A percentile compares a stretch with the other conserved stretches of the same genome.
phyloP scores from a whole-genome alignment of 2,113 vertebrate species.

The Sebastes schlegelii region DNA sequence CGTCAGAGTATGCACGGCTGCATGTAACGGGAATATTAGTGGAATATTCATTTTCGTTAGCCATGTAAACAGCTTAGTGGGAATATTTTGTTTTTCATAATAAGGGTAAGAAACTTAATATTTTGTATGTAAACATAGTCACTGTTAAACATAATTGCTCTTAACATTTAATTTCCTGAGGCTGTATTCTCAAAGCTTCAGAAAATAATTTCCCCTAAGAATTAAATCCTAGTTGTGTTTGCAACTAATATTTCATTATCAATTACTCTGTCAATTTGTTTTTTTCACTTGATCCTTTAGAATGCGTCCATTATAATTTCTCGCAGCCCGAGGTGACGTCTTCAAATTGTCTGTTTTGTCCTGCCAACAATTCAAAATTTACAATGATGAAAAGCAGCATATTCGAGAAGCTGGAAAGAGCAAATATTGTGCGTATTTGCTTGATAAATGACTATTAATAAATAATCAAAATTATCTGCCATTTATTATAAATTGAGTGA shows the following conservation, averaged over 20 bases:
- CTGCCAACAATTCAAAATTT: not conserved
- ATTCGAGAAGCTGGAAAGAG: not conserved
- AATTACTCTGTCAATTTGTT: not conserved
- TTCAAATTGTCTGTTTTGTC: not conserved
- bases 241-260: not conserved
- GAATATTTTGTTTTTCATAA: no score
- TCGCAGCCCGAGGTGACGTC: not conserved
- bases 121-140: not conserved
- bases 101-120: no score
- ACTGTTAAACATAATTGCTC: not conserved
- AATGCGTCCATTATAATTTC: not conserved
- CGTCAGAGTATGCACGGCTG: no score
- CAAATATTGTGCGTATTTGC: not conserved
- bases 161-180: slow-evolving; percentile 11
- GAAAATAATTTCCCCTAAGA: not conserved
- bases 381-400: not conserved
- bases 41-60: no score
- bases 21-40: no score
- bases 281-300: slow-evolving; percentile 13
- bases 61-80: no score
- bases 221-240: slow-evolving; percentile 5
- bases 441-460: not conserved
- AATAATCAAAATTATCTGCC: not conserved
- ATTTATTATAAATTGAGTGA: not conserved
- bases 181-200: not conserved